phyloP scores from a whole-genome alignment of 2,797 vertebrate genomes.

The Sebastes paucispinis region DNA sequence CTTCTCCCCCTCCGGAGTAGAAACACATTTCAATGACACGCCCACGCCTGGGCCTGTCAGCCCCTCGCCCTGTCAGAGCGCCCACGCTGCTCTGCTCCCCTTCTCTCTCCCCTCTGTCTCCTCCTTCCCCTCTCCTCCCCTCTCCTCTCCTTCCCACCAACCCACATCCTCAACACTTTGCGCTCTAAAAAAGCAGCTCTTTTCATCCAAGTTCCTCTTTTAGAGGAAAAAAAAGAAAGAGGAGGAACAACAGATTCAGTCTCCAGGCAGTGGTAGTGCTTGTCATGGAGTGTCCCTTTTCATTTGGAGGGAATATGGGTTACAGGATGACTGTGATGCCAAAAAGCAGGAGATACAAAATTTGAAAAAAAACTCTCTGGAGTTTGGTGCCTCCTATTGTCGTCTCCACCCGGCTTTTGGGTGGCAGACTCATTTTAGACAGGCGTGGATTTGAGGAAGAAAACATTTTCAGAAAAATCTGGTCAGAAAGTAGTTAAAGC shows the following conservation, averaged over 20 bases:
- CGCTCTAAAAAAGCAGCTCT: slow-evolving; percentile 66
- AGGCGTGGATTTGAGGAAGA: slow-evolving; percentile 50
- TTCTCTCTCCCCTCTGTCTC: slow-evolving; percentile 51
- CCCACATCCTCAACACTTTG: slow-evolving; percentile 77
- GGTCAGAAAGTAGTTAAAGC: slow-evolving; percentile 28
- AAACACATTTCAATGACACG: slow-evolving; percentile 83
- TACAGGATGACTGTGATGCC: slow-evolving; percentile 53
- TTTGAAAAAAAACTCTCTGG: slow-evolving; percentile 1
- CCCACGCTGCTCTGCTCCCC: slow-evolving; percentile 76
- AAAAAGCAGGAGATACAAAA: slow-evolving; percentile 41
- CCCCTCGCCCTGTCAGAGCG: slow-evolving; percentile 80
- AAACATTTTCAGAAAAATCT: slow-evolving; percentile 29
- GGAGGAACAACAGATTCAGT: slow-evolving; percentile 67
- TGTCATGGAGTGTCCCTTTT: slow-evolving; percentile 77
- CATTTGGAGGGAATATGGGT: slow-evolving; percentile 66
- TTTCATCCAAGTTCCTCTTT: slow-evolving; percentile 78
- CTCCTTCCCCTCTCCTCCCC: not conserved
- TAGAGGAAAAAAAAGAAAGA: slow-evolving; percentile 32
- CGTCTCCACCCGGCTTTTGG: slow-evolving; percentile 47
- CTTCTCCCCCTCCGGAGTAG: slow-evolving; percentile 57
- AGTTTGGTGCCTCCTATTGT: slow-evolving; percentile 42
- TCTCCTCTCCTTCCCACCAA: slow-evolving; percentile 59
- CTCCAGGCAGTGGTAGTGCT: slow-evolving; percentile 68
- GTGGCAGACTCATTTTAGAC: slow-evolving; percentile 49
- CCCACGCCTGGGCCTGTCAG: slow-evolving; percentile 82